A percentile compares a stretch with the other conserved stretches of the same genome.
Conservation (phyloP, 2,797 vertebrate genomes). For the Xerus rutilus region DNA sequence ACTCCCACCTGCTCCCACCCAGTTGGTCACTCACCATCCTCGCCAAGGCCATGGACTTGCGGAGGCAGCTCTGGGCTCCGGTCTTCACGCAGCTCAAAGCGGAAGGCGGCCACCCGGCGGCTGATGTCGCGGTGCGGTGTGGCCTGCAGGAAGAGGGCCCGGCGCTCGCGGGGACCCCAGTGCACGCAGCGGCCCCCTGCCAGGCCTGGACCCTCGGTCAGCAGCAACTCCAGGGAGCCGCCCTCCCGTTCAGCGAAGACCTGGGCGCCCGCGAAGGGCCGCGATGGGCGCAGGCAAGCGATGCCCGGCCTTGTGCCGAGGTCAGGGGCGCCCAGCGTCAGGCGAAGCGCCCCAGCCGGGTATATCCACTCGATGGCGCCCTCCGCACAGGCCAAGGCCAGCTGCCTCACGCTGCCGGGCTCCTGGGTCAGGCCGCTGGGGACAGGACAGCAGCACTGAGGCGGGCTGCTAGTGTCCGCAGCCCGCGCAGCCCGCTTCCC, state of each 20-base stretch:
- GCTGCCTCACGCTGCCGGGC: conserved; percentile 94
- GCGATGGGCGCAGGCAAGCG: conserved; percentile 92
- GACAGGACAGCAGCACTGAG: background rate
- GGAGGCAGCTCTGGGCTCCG: conserved; percentile 89
- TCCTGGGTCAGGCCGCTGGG: conserved; percentile 94
- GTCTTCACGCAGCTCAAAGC: conserved; percentile 93
- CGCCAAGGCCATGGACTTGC: conserved; percentile 87
- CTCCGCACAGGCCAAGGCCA: conserved; percentile 93
- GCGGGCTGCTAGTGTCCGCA: fast-evolving
- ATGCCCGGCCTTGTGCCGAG: conserved; percentile 85
- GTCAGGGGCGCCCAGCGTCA: conserved; percentile 92
- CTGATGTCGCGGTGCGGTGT: conserved; percentile 95
- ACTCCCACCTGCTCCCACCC: background rate
- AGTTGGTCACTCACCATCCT: conserved; percentile 89
- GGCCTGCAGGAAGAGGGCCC: conserved; percentile 95
- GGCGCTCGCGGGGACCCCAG: conserved; percentile 91
- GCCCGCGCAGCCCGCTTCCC: background rate
- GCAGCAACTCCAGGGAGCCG: conserved; percentile 92
- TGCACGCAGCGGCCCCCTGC: conserved; percentile 92
- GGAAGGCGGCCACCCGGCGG: conserved; percentile 94
- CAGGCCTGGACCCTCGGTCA: conserved; percentile 88
- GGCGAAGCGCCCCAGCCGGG: conserved; percentile 93
- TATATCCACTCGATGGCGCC: conserved; percentile 95
- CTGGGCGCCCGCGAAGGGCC: conserved; percentile 93
- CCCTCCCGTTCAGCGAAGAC: conserved; percentile 93